Conservation (phyloP, 1,140 invertebrate genomes). For the Protaetia brevitarsis region DNA sequence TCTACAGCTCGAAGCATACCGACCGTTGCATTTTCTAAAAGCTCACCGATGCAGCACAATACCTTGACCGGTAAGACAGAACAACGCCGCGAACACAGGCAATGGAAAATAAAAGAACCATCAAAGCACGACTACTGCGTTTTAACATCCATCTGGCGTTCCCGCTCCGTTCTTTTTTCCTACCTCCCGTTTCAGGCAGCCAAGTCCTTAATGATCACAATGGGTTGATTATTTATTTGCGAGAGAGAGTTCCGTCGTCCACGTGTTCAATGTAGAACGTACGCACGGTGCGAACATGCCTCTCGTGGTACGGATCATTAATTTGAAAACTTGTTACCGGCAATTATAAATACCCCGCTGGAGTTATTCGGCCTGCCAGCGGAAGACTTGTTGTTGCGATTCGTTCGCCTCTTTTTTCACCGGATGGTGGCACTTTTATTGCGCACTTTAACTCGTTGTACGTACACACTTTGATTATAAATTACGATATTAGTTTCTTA, state of each 20-base stretch:
- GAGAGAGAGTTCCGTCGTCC: background rate
- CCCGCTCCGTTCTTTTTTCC: background rate
- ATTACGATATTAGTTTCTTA: conserved; percentile 11
- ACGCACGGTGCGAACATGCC: background rate
- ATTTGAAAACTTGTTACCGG: conserved; percentile 12
- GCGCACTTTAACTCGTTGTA: conserved; percentile 2
- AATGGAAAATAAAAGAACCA: background rate
- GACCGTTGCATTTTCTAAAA: background rate
- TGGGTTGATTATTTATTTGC: conserved; percentile 14
- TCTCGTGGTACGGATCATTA: conserved; percentile 9
- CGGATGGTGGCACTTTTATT: conserved; percentile 4
- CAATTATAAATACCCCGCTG: conserved; percentile 9
- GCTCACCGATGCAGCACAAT: background rate
- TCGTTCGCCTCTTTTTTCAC: background rate
- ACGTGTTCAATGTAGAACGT: conserved; percentile 7
- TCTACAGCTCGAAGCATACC: no score
- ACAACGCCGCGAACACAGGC: background rate
- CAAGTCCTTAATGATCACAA: conserved; percentile 2
- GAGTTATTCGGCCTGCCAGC: background rate
- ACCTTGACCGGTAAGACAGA: background rate
- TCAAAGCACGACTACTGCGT: background rate
- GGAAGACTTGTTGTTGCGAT: background rate
- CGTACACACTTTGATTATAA: conserved; percentile 3
- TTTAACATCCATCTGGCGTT: background rate
- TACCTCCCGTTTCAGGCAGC: background rate